These are phyloP conservation scores for Drosophila serrata DNA, from an alignment of 1,140 invertebrate species.

Conservation along the genomic window DNA sequence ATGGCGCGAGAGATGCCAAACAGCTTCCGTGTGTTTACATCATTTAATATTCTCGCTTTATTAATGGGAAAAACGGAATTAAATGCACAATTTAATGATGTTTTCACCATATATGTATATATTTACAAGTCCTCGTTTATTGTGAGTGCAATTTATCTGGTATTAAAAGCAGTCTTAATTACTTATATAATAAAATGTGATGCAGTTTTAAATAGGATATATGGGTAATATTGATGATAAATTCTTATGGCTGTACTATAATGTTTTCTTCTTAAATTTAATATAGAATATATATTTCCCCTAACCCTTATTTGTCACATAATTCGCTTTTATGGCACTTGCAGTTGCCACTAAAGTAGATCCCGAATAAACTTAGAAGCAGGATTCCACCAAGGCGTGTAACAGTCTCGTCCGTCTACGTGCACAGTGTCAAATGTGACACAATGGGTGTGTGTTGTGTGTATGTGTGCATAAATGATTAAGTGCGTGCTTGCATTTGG, in stretches of 20 bases:
- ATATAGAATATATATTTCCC: background rate
- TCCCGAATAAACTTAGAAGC: slow-evolving; percentile 48
- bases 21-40: slow-evolving; percentile 39
- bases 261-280: background rate
- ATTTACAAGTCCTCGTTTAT: background rate
- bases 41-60: slow-evolving; percentile 14
- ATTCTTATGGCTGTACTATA: no score
- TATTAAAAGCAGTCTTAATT: background rate
- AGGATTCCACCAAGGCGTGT: slow-evolving; percentile 55
- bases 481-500: slow-evolving; percentile 76
- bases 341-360: slow-evolving; percentile 21
- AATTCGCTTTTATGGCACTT: slow-evolving; percentile 24
- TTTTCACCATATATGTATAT: background rate
- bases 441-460: slow-evolving; percentile 21
- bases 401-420: slow-evolving; percentile 66
- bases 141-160: background rate
- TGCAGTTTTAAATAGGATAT: background rate
- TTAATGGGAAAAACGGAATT: slow-evolving; percentile 6
- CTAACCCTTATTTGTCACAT: slow-evolving; percentile 4
- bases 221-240: background rate
- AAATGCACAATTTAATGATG: background rate
- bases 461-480: slow-evolving; percentile 62
- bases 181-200: no score
- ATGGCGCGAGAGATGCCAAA: slow-evolving; percentile 10
- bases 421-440: slow-evolving; percentile 64